phyloP scores from a whole-genome alignment of 2,888 invertebrate genomes.

The Tachina grossa region DNA sequence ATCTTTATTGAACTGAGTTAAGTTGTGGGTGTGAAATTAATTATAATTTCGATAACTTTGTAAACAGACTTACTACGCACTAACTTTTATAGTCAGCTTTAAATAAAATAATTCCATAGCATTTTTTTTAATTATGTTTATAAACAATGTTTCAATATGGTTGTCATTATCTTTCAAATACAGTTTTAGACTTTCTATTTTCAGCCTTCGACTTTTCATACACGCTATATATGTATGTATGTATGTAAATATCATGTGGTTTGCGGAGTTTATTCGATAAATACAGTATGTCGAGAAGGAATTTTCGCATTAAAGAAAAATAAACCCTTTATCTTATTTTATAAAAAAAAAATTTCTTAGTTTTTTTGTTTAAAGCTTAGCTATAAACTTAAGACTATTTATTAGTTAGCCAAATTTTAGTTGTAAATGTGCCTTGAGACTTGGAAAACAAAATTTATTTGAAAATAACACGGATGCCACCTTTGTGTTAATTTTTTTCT shows the following conservation, averaged over 20 bases:
- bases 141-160: too few relatives aligned
- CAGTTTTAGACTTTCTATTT: neutral
- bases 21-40: conserved; percentile 35
- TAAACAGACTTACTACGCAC: neutral
- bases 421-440: too few relatives aligned
- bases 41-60: neutral
- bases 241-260: neutral
- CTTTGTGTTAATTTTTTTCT: too few relatives aligned
- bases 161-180: conserved; percentile 3
- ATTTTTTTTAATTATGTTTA: neutral
- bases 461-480: too few relatives aligned
- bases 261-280: neutral
- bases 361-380: too few relatives aligned
- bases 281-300: neutral
- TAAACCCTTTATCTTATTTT: too few relatives aligned
- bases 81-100: neutral
- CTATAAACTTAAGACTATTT: too few relatives aligned
- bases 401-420: too few relatives aligned
- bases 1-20: neutral
- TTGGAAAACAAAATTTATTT: too few relatives aligned
- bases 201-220: neutral
- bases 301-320: neutral
- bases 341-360: too few relatives aligned
- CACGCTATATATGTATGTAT: neutral
- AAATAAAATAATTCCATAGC: neutral